A percentile compares a stretch with the other conserved stretches of the same genome.
Evolutionary conservation across 2,888 invertebrate genomes (phyloP).

Genomic region (Ethmia dodecea): DNA sequence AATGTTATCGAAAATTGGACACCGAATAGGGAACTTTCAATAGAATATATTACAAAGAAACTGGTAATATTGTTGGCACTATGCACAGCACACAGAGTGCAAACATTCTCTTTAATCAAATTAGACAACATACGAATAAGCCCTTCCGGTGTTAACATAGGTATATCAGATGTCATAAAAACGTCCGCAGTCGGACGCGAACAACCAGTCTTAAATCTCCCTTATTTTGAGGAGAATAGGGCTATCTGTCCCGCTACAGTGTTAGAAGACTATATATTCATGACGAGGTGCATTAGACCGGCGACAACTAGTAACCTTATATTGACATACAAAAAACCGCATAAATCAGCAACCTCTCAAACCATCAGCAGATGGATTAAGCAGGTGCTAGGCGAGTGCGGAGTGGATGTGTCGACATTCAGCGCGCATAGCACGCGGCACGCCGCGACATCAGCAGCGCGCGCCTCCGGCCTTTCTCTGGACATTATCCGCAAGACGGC

Average conservation of each 20-base stretch:
- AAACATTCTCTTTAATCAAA: slow-evolving; percentile 5
- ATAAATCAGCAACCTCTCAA: background rate
- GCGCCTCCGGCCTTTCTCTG: slow-evolving; percentile 3
- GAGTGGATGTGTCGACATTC: slow-evolving; percentile 4
- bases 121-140: background rate
- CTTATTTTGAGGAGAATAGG: slow-evolving; percentile 4
- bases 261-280: slow-evolving; percentile 2
- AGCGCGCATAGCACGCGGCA: slow-evolving; percentile 9
- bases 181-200: background rate
- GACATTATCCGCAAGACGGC: slow-evolving; percentile 8
- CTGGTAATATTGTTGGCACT: slow-evolving; percentile 7
- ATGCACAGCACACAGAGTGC: slow-evolving; percentile 4
- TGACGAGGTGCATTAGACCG: background rate
- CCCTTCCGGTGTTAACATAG: background rate
- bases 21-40: background rate
- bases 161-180: background rate
- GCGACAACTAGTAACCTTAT: background rate
- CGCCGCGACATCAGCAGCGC: slow-evolving; percentile 9
- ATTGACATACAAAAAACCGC: slow-evolving; percentile 1
- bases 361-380: slow-evolving; percentile 11
- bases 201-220: slow-evolving; percentile 6
- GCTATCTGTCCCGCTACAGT: slow-evolving; percentile 7
- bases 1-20: background rate
- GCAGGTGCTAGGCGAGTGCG: slow-evolving; percentile 1
- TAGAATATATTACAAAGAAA: slow-evolving; percentile 3